Percentiles rank a stretch among this genome's conserved stretches.
phyloP scores from a whole-genome alignment of 2,113 vertebrate genomes.

The Herpailurus yagouaroundi region DNA sequence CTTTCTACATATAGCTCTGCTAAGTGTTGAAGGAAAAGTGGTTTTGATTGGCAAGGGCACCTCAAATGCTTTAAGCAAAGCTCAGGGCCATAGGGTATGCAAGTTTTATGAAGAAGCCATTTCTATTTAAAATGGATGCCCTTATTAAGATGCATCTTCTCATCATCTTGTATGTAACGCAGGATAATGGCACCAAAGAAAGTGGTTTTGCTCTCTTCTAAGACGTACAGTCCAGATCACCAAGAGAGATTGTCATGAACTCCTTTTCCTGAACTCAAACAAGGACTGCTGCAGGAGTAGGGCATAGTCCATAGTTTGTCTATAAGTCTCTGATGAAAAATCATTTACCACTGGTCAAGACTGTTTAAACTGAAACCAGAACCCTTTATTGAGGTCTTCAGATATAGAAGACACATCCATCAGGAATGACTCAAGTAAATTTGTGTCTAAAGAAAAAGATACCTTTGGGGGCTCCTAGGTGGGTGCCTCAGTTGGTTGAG shows the following conservation, averaged over 20 bases:
- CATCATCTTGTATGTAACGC: background rate
- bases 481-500: too few species aligned
- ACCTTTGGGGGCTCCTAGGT: too few species aligned
- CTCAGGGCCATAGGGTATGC: background rate
- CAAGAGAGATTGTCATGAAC: background rate
- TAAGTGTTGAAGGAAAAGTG: slow-evolving; percentile 38
- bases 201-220: background rate
- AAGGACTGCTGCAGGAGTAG: background rate
- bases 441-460: slow-evolving; percentile 10
- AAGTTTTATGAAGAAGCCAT: slow-evolving; percentile 17
- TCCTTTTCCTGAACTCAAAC: background rate
- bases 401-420: background rate
- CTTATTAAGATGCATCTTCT: slow-evolving; percentile 32
- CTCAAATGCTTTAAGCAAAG: slow-evolving; percentile 50
- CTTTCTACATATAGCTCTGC: slow-evolving; percentile 60
- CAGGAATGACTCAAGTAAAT: background rate
- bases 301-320: background rate
- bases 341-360: background rate
- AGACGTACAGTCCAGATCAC: background rate
- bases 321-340: background rate
- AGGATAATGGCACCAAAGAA: background rate
- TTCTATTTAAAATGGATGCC: slow-evolving; percentile 51
- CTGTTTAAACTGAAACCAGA: background rate
- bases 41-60: slow-evolving; percentile 61
- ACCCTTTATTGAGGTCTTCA: background rate